Percentiles rank a stretch among this genome's conserved stretches.
Conservation (phyloP, 1,140 invertebrate species). For the Colletes latitarsis region DNA sequence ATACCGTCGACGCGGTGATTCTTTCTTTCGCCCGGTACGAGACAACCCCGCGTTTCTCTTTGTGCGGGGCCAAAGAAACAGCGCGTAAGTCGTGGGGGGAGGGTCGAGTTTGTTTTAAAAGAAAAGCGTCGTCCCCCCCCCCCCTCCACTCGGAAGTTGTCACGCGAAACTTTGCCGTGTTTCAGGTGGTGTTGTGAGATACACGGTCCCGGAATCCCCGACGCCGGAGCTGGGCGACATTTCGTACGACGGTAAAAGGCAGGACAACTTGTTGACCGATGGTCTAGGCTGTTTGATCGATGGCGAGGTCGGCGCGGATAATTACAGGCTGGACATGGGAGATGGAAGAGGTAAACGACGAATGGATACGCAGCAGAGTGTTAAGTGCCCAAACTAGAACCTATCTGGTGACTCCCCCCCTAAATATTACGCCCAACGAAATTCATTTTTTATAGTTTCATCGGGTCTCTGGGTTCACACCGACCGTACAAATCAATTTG, state of each 20-base stretch:
- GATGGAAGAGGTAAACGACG: conserved; percentile 82
- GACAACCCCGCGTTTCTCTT: neutral
- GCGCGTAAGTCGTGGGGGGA: conserved; percentile 1
- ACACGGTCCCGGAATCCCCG: conserved; percentile 85
- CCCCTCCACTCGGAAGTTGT: neutral
- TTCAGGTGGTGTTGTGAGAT: conserved; percentile 87
- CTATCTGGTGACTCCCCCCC: too few species aligned
- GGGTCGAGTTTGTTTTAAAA: conserved; percentile 24
- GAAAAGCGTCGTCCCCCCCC: neutral
- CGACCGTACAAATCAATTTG: too few species aligned
- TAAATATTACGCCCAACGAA: too few species aligned
- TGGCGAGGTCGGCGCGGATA: conserved; percentile 86
- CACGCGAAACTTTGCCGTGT: conserved; percentile 15
- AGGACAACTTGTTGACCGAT: conserved; percentile 78
- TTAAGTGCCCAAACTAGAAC: conserved; percentile 35
- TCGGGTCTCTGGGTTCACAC: too few species aligned
- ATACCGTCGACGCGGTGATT: conserved; percentile 12
- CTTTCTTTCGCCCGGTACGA: neutral
- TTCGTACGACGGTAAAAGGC: conserved; percentile 86
- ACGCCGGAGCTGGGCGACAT: conserved; percentile 85
- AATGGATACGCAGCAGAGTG: conserved; percentile 36
- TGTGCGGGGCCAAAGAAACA: neutral
- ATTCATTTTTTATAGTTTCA: too few species aligned
- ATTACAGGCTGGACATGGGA: conserved; percentile 85
- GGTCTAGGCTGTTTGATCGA: conserved; percentile 88